phyloP scores from a whole-genome alignment of 2,797 vertebrate species.

The Sebastiscus albofasciatus region DNA sequence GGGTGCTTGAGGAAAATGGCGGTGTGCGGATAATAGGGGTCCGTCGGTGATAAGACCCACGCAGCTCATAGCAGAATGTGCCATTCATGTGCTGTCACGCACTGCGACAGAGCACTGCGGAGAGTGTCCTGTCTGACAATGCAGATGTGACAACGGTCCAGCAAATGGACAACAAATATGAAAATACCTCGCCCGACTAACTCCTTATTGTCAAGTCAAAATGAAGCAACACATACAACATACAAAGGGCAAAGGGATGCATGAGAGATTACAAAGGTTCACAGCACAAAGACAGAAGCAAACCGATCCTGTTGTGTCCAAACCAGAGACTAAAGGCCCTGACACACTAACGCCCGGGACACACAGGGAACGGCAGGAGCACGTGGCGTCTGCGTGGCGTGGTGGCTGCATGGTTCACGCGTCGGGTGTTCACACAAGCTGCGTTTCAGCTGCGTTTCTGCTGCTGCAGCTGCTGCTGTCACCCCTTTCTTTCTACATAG shows the following conservation, averaged over 20 bases:
- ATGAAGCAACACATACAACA: not conserved
- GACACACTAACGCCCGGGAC: no score
- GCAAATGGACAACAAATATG: conserved; percentile 1
- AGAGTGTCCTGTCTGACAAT: conserved; percentile 20
- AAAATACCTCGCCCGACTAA: not conserved
- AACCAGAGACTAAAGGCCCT: not conserved
- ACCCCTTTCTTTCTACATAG: no score
- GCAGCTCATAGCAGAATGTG: conserved; percentile 18
- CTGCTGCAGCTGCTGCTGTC: no score
- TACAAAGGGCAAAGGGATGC: not conserved
- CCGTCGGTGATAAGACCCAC: conserved; percentile 1
- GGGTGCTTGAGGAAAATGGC: conserved; percentile 16
- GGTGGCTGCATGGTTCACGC: no score
- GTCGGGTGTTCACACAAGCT: no score
- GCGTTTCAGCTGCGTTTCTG: no score
- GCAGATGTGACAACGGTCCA: conserved; percentile 2
- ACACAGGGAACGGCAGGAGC: no score
- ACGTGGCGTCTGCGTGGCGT: no score
- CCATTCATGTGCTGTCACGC: conserved; percentile 40
- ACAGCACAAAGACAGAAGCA: not conserved
- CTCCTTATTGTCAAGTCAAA: not conserved
- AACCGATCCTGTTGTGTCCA: not conserved
- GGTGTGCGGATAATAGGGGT: conserved; percentile 34
- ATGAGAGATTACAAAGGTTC: not conserved
- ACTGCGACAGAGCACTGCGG: not conserved